A percentile compares a stretch with the other conserved stretches of the same genome.
Evolutionary conservation across 2,113 vertebrate species (phyloP).

Genomic region (Neoarius graeffei): DNA sequence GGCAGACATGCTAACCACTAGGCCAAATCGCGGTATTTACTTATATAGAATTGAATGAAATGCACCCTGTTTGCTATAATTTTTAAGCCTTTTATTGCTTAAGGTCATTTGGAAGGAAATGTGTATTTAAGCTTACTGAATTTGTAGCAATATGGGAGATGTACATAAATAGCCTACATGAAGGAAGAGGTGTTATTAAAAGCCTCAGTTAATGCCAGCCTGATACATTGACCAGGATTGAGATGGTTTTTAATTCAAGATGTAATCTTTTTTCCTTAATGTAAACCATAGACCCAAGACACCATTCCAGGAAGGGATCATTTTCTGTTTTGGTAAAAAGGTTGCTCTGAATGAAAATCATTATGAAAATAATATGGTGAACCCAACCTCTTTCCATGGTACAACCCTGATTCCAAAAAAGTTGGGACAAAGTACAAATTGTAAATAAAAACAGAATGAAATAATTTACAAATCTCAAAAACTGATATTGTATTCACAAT

Average conservation of each 20-base stretch:
- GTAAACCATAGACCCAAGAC: conserved; percentile 60
- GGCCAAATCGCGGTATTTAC: no score
- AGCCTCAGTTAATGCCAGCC: conserved; percentile 34
- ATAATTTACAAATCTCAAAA: no score
- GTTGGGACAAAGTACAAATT: no score
- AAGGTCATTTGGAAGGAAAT: not conserved
- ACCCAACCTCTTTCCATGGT: conserved; percentile 33
- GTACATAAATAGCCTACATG: conserved; percentile 21
- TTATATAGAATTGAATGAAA: not conserved
- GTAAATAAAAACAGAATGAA: no score
- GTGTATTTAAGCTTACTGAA: conserved; percentile 24
- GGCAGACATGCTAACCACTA: no score
- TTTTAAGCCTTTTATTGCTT: not conserved
- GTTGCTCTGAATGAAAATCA: conserved; percentile 57
- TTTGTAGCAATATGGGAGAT: conserved; percentile 34
- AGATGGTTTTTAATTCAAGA: conserved; percentile 64
- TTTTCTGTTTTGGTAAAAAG: conserved; percentile 53
- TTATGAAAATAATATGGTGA: conserved; percentile 52
- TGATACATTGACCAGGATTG: conserved; percentile 46
- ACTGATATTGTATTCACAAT: no score
- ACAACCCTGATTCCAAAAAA: no score
- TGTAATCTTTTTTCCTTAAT: conserved; percentile 62
- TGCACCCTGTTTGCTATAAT: not conserved
- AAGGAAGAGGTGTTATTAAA: conserved; percentile 50
- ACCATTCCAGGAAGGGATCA: conserved; percentile 42